A percentile compares a stretch with the other conserved stretches of the same genome.
These are phyloP conservation scores for Manduca sexta DNA, from an alignment of 1,140 invertebrate genomes.

Conservation along the genomic window DNA sequence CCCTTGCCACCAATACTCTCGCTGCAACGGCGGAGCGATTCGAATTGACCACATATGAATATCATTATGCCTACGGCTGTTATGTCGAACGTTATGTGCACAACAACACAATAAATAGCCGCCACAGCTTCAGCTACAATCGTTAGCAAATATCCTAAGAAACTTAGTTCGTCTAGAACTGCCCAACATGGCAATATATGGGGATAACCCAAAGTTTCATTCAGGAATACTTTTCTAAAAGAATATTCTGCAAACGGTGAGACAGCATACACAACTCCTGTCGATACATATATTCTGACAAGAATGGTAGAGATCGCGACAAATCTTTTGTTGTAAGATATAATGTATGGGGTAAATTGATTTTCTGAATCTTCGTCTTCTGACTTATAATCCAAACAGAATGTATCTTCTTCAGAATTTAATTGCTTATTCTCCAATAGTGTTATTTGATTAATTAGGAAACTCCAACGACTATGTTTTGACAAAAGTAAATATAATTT, in stretches of 20 bases:
- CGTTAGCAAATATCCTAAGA: conserved; percentile 29
- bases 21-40: conserved; percentile 30
- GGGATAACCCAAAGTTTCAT: conserved; percentile 11
- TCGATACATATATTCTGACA: conserved; percentile 33
- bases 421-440: conserved; percentile 32
- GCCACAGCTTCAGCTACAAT: conserved; percentile 32
- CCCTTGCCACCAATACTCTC: conserved; percentile 38
- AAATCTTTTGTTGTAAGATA: conserved; percentile 33
- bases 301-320: conserved; percentile 23
- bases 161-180: conserved; percentile 22
- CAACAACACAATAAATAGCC: conserved; percentile 36
- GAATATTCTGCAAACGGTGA: conserved; percentile 40
- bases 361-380: conserved; percentile 26
- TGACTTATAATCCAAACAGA: conserved; percentile 30
- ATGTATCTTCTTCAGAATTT: conserved; percentile 4
- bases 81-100: conserved; percentile 45
- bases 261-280: conserved; percentile 38
- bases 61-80: conserved; percentile 46
- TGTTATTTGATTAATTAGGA: conserved; percentile 23
- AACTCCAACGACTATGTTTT: conserved; percentile 25
- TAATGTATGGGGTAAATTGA: conserved; percentile 19
- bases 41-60: conserved; percentile 48
- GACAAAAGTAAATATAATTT: conserved; percentile 32
- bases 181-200: conserved; percentile 48
- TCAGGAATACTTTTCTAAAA: conserved; percentile 8